Base-by-base conservation (phyloP, 1,140 invertebrate species). In the Calosoma granatense region DNA sequence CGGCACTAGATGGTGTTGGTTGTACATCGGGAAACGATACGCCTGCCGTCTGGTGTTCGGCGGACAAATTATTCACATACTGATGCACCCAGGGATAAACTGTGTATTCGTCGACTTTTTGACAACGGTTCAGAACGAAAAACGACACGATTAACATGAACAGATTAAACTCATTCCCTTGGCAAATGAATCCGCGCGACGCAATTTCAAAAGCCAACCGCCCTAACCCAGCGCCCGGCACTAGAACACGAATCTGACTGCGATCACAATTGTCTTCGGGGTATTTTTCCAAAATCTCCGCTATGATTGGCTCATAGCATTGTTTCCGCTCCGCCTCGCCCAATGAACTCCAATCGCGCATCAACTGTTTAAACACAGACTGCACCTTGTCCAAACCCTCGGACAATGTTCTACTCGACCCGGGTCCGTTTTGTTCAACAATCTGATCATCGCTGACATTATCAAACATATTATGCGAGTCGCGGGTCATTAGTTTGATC, bases 61-160 rank as follows among this genome's bases (percentile, higher is more conserved):
- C 81, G 11, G 79, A 77, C 59, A 91, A 71, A 73, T 94, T 92
- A 70, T 98, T 98, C 59, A 88, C 90, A 70, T 86, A 91, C 60
- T 97, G 92, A 72, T 95, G 91, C 19, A 96, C 82, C 90, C 92
- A 98, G 0, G 96, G 96, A 75, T 94, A 91, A 17, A 95, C 79
- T 60, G 80, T 81, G 70, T 84, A 83, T 15, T 71, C 66, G 56
- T 72, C 63, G 2, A 78, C 76, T 60, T 77, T 73, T 19, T 72
- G 70, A 65, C 76, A 94, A 80, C 87, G 86, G 74, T 98, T 98
- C 14, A 98, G 76, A 51, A 98, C 85, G 75, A 95, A 98, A 74
- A 96, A 94, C 20, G 94, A 96, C 1, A 92, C 89, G 64, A 98
- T 90, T 1, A 98, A 74, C 96, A 99, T 98, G 68, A 95, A 97